Evolutionary conservation across 2,113 vertebrate species (phyloP).

Genomic region (Antennarius striatus): DNA sequence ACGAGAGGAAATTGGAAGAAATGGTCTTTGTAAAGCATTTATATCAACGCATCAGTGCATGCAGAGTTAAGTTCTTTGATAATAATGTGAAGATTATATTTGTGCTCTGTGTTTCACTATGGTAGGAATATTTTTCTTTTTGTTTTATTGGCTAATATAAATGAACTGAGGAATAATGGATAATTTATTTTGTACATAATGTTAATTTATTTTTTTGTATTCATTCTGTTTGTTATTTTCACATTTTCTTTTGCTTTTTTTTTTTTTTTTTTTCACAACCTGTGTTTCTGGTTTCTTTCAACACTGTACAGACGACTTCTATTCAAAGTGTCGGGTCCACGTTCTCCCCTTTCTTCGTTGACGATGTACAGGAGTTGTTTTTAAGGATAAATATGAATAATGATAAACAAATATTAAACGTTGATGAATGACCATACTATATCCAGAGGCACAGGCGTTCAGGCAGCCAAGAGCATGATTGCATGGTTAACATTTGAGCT

Average conservation of each 20-base stretch:
- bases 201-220: constrained; percentile 68
- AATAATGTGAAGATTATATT: constrained; percentile 80
- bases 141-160: constrained; percentile 69
- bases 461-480: constrained; percentile 82
- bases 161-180: constrained; percentile 68
- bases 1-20: constrained; percentile 44
- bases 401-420: constrained; percentile 65
- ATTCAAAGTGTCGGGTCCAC: constrained; percentile 68
- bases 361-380: constrained; percentile 80
- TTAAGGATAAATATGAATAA: constrained; percentile 66
- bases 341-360: constrained; percentile 69
- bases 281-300: constrained; percentile 49
- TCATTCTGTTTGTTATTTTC: constrained; percentile 52
- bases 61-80: constrained; percentile 81
- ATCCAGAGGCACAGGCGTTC: constrained; percentile 77
- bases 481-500: constrained; percentile 80
- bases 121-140: constrained; percentile 66
- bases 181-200: constrained; percentile 79
- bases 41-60: constrained; percentile 81
- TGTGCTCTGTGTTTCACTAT: constrained; percentile 81
- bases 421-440: constrained; percentile 78
- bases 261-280: constrained; percentile 52
- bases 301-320: constrained; percentile 77
- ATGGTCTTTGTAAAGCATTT: constrained; percentile 81
- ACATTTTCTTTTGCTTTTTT: constrained; percentile 38